Evolutionary conservation across 2,113 vertebrate genomes (phyloP), one percentile per base, ranked within the genome.

Genomic region (Orycteropus afer): DNA sequence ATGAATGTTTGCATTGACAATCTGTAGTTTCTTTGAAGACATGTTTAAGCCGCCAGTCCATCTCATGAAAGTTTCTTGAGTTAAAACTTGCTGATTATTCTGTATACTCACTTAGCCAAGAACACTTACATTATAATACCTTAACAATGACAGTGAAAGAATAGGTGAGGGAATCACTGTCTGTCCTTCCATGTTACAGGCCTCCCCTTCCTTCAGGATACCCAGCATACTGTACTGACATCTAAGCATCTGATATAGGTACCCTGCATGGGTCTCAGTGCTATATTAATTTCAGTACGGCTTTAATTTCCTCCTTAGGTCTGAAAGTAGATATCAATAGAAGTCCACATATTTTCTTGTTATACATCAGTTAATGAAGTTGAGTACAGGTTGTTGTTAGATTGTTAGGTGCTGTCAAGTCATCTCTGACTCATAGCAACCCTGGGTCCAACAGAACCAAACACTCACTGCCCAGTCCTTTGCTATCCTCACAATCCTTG

Each of bases 251-350:
- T 77, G 69, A 82, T 40, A 23, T 57, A 3, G 18, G 65, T 17
- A 17, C 22, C 77, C 37, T 49, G 51, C n/a, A 47, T 79, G 42
- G 18, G 15, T 89, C 80, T 76, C 42, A 83, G 29, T 76, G n/a
- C 4, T 89, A 20, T 71, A 71, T 92, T 91, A 63, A 59, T 74
- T 91, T 65, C 45, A 88, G 3, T 74, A 74, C 80, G 40, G 5
- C 40, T 88, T 80, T 29, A 67, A 61, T 96, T 95, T 7, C 53
- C 74, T 95, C 12, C 86, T 37, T 74, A 76, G 87, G 34, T 92
- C 55, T 90, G 76, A 83, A 93, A 82, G 15, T 79, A 37, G 71
- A 76, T 37, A 53, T 67, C 86, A 86, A 59, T 40, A 86, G n/a
- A 76, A 67, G 49, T 85, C 85, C 63, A 80, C 23, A 12, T 85